Conservation (phyloP, 2,888 invertebrate genomes). For the Trichacis sp. region DNA sequence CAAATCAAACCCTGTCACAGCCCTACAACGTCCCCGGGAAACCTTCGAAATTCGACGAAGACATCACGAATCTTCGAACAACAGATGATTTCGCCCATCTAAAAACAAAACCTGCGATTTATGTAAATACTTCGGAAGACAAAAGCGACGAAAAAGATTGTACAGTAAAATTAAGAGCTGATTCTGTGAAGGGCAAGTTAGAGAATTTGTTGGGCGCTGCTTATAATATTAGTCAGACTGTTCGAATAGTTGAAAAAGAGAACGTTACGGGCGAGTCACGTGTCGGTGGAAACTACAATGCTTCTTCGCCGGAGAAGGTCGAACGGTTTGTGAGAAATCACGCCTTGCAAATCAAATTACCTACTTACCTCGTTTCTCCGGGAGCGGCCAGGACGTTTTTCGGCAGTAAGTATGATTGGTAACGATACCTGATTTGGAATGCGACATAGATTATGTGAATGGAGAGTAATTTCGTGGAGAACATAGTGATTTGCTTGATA, state of each 20-base stretch:
- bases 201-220: conserved; percentile 74
- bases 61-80: conserved; percentile 52
- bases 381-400: conserved; percentile 62
- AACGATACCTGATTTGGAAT: too few species aligned
- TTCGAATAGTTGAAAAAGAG: conserved; percentile 65
- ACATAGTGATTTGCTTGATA: too few species aligned
- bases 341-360: conserved; percentile 76
- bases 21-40: conserved; percentile 48
- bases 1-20: conserved; percentile 10
- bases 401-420: conserved; percentile 66
- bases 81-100: conserved; percentile 64
- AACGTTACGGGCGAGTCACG: conserved; percentile 20
- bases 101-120: conserved; percentile 69
- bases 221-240: conserved; percentile 73
- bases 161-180: conserved; percentile 55
- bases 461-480: too few species aligned
- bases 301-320: conserved; percentile 73
- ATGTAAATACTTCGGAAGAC: conserved; percentile 9
- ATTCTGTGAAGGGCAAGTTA: conserved; percentile 62
- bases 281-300: conserved; percentile 59
- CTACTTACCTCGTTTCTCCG: conserved; percentile 68
- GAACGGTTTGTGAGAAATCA: conserved; percentile 74
- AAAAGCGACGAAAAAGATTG: conserved; percentile 10
- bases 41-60: conserved; percentile 61
- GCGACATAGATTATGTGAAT: too few species aligned